phyloP scores from a whole-genome alignment of 1,140 invertebrate species.

The Lepeophtheirus salmonis region DNA sequence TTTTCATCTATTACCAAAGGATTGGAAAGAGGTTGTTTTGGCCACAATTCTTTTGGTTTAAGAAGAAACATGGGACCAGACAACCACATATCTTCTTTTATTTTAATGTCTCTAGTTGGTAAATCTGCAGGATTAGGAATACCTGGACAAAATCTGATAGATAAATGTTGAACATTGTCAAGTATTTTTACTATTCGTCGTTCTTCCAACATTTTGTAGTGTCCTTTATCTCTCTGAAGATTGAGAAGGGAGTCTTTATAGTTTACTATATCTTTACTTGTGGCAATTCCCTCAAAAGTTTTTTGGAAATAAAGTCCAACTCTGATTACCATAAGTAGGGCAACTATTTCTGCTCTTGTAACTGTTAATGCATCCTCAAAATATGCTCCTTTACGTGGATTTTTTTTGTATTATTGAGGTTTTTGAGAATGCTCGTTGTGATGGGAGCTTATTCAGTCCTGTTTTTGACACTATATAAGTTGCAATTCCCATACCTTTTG shows the following conservation, averaged over 20 bases:
- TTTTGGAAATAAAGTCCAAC: no score
- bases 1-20: no score
- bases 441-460: not conserved
- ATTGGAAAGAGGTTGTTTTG: no score
- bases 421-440: not conserved
- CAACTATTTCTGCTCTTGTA: no score
- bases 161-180: not conserved
- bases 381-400: not conserved
- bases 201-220: not conserved
- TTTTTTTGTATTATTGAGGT: no score
- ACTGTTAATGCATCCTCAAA: no score
- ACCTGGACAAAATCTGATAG: constrained; percentile 1
- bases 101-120: not conserved
- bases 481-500: not conserved
- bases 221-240: not conserved
- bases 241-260: not conserved
- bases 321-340: no score
- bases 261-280: not conserved
- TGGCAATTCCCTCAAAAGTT: not conserved
- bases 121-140: not conserved
- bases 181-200: constrained; percentile 2
- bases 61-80: not conserved
- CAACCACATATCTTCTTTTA: not conserved
- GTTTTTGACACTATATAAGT: not conserved
- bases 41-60: not conserved